Percentiles rank a stretch among this genome's conserved stretches.
phyloP scores from a whole-genome alignment of 2,888 invertebrate species.

The Camponotus fellah region DNA sequence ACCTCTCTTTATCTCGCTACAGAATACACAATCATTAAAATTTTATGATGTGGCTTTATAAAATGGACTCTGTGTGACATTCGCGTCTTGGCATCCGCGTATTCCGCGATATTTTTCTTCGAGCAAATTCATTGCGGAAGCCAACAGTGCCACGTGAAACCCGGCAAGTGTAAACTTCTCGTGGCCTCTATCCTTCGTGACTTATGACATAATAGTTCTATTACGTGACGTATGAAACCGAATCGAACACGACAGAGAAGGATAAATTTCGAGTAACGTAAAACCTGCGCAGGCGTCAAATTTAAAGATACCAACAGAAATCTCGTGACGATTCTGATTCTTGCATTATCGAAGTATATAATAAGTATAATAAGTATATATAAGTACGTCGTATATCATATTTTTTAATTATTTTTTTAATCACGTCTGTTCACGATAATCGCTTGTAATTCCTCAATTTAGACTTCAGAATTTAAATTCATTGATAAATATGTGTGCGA shows the following conservation, averaged over 20 bases:
- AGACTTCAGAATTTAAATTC: conserved; percentile 6
- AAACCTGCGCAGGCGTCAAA: neutral
- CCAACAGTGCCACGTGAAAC: conserved; percentile 60
- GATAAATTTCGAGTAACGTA: neutral
- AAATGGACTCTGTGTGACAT: neutral
- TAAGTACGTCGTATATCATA: conserved; percentile 46
- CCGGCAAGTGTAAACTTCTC: conserved; percentile 74
- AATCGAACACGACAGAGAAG: neutral
- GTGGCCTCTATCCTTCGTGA: conserved; percentile 78
- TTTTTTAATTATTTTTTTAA: conserved; percentile 30
- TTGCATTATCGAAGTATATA: conserved; percentile 62
- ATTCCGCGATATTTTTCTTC: neutral
- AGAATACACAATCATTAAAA: conserved; percentile 28
- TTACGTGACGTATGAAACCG: conserved; percentile 12
- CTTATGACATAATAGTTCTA: conserved; percentile 80
- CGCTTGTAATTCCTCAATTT: conserved; percentile 14
- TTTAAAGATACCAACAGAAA: conserved; percentile 30
- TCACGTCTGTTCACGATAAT: conserved; percentile 4
- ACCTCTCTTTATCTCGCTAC: neutral
- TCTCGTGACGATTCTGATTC: conserved; percentile 40
- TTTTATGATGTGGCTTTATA: neutral
- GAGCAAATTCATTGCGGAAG: neutral
- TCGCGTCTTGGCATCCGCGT: neutral
- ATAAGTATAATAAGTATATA: neutral
- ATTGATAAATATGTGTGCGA: neutral